Percentiles rank a stretch among this genome's conserved stretches.
Evolutionary conservation across 2,888 invertebrate genomes (phyloP).

Genomic region (Nemotelus pantherinus): DNA sequence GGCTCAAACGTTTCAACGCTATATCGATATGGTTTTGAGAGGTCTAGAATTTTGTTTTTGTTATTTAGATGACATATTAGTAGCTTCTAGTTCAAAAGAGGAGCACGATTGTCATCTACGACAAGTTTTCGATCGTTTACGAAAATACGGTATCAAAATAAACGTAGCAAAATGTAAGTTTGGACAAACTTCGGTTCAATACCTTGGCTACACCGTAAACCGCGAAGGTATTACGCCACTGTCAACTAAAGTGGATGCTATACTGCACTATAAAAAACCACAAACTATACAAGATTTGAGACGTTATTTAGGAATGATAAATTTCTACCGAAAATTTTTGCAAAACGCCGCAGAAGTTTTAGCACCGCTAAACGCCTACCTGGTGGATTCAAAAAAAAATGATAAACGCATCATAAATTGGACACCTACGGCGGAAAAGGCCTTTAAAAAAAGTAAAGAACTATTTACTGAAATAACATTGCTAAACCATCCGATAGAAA

Average conservation of each 20-base stretch:
- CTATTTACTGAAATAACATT: no score
- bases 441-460: no score
- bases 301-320: constrained; percentile 12
- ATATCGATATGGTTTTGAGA: constrained; percentile 55
- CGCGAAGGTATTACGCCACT: not conserved
- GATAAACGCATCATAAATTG: not conserved
- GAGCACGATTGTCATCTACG: not conserved
- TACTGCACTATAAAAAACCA: not conserved
- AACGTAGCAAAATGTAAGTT: constrained; percentile 10
- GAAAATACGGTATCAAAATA: not conserved
- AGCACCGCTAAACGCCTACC: not conserved
- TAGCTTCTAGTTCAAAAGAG: constrained; percentile 51
- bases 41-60: constrained; percentile 52
- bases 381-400: not conserved
- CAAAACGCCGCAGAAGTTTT: constrained; percentile 7
- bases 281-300: not conserved
- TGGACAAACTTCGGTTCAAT: not conserved
- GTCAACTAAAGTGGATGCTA: not conserved
- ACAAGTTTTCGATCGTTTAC: not conserved
- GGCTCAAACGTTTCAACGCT: constrained; percentile 58
- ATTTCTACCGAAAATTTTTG: constrained; percentile 14
- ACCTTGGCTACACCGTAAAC: not conserved
- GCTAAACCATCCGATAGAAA: no score
- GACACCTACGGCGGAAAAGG: no score
- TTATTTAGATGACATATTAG: constrained; percentile 56